Evolutionary conservation across 2,797 vertebrate genomes (phyloP).

Genomic region (Chromobotia macracanthus): DNA sequence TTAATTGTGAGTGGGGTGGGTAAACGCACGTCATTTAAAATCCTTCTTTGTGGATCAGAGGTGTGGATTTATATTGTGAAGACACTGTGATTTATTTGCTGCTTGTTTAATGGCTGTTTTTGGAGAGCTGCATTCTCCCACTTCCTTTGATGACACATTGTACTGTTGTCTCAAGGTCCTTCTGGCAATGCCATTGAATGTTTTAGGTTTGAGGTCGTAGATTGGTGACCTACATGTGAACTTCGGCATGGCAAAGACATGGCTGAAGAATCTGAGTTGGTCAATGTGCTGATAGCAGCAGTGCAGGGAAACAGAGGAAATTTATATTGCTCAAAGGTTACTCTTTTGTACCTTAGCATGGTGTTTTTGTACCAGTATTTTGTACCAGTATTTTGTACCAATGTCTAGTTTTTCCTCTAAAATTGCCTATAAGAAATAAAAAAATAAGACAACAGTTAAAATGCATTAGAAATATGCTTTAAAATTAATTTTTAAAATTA

Average conservation of each 20-base stretch:
- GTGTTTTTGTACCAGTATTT: no score
- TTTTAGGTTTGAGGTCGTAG: slow-evolving; percentile 60
- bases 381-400: no score
- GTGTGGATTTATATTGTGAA: slow-evolving; percentile 76
- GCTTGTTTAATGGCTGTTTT: slow-evolving; percentile 59
- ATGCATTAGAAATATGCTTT: no score
- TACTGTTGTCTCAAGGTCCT: slow-evolving; percentile 77
- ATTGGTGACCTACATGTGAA: slow-evolving; percentile 69
- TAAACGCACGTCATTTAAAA: no score
- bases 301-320: no score
- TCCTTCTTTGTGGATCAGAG: slow-evolving; percentile 13
- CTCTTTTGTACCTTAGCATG: background rate
- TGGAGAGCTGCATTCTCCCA: slow-evolving; percentile 76
- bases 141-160: slow-evolving; percentile 75
- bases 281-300: background rate
- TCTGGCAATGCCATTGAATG: slow-evolving; percentile 68
- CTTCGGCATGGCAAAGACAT: slow-evolving; percentile 61
- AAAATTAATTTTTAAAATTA: no score
- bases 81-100: slow-evolving; percentile 35
- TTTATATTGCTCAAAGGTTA: background rate
- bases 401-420: no score
- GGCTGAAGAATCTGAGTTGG: slow-evolving; percentile 3
- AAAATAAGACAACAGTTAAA: no score
- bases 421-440: no score
- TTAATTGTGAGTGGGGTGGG: no score